These are phyloP conservation scores for Poecilus cupreus DNA, from an alignment of 2,888 invertebrate genomes.

Conservation along the genomic window DNA sequence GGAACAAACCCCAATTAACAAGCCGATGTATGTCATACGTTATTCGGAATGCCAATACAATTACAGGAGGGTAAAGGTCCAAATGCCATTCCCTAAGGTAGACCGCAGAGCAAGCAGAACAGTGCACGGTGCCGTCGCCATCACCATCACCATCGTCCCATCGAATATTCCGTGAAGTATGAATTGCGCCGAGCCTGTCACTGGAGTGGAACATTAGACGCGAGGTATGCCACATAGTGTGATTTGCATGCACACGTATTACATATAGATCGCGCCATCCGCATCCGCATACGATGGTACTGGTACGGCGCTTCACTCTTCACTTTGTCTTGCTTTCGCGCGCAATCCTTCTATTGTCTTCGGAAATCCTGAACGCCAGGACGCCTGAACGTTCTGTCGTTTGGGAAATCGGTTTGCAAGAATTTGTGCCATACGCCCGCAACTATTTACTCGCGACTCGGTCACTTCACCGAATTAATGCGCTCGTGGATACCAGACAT, in stretches of 20 bases:
- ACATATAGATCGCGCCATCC: constrained; percentile 43
- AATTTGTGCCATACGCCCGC: constrained; percentile 24
- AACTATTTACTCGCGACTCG: constrained; percentile 27
- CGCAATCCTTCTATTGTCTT: constrained; percentile 44
- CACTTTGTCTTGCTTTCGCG: constrained; percentile 41
- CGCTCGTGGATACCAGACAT: background rate
- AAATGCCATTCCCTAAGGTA: constrained; percentile 2
- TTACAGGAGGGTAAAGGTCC: background rate
- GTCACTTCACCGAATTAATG: constrained; percentile 32
- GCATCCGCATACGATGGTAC: background rate
- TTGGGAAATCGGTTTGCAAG: constrained; percentile 35
- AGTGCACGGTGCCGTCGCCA: background rate
- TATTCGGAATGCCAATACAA: constrained; percentile 4
- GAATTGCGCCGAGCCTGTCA: constrained; percentile 38
- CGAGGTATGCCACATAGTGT: constrained; percentile 31
- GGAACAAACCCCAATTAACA: constrained; percentile 21
- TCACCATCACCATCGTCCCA: background rate
- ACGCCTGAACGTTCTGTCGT: constrained; percentile 24
- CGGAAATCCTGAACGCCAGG: constrained; percentile 22
- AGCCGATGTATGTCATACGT: constrained; percentile 4
- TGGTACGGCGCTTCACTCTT: constrained; percentile 28
- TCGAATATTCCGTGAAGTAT: constrained; percentile 43
- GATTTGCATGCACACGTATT: constrained; percentile 54
- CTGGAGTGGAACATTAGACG: constrained; percentile 51
- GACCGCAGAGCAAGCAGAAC: background rate